Base-by-base conservation (phyloP, 2,797 vertebrate species). In the Chelonia mydas region DNA sequence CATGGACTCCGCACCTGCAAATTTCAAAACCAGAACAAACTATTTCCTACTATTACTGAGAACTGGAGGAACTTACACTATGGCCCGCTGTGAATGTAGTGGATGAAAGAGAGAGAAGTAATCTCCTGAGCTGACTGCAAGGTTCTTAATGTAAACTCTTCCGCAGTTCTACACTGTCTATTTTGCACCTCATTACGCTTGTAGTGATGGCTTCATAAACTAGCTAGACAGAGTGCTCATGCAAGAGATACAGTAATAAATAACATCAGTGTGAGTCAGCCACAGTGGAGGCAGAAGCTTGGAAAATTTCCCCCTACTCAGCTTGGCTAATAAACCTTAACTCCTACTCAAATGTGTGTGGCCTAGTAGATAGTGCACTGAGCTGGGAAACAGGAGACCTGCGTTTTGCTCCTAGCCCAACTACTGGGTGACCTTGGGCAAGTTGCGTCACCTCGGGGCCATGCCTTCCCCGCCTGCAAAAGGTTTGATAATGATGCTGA, bases 1-100 rank as follows among this genome's bases (percentile, higher is more conserved):
- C 96, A 81, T 95, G 96, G 76, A 97, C 96, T 76, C 74, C 92
- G 95, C 96, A 97, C 96, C 97, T 97, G 97, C 93, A 4, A 88
- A 6, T 37, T 87, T 95, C 95, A 95, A 86, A 93, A 97, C 88
- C 88, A 2, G 93, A 94, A 49, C 91, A 80, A 85, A 57, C 0
- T 87, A 94, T 95, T 93, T 95, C 33, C 50, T 94, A 89, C 90
- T 95, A 50, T 93, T 86, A 2, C 79, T 80, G 61, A 86, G 84
- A 96, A 94, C 94, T 87, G 94, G 91, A 59, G 90, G 89, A 53
- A 50, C 79, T 95, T 88, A 79, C 89, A 1, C 90, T 87, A 54
- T 97, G 92, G 87, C 92, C 59, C 94, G 54, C 90, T 33, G 85
- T 61, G 47, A 45, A 50, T 93, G 87, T 91, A 92, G 94, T 90